Base-by-base conservation (phyloP, 1,140 invertebrate species). In the Drosophila takahashii region DNA sequence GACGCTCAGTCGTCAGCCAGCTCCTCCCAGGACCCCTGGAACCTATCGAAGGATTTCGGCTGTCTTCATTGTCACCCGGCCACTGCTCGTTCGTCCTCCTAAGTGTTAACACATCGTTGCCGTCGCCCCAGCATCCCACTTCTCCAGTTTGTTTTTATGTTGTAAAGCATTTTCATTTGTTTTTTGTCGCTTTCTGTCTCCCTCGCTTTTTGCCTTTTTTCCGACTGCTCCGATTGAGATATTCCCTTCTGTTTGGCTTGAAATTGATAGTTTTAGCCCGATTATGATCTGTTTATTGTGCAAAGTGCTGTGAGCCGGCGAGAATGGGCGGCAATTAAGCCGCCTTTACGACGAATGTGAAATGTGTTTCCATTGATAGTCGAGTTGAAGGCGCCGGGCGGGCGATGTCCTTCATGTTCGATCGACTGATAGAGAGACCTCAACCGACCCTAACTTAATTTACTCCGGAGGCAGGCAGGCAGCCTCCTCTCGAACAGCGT, bases 241-340 rank as follows among this genome's bases (percentile, higher is more conserved):
- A 29, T 53, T 44, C 32, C 47, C 32, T 53, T 59, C 69, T 79
- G 41, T 80, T 76, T 81, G 65, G 65, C 54, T 69, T 56, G 50
- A 81, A 81, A 81, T 81, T 81, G 79, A 81, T 81, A 81, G 79
- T 84, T 84, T 79, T 59, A 79, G 71, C 79, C 71, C 76, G 80
- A 84, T 84, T 84, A 84, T 84, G 77, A 84, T 84, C 80, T 84
- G 80, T 84, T 84, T 84, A 84, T 79, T 84, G 71, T 76, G 76
- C 75, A 70, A 67, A 77, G 67, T 62, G 73, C 74, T 74, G 72
- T 66, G 52, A 75, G 58, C 65, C 59, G 51, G 29, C 27, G 61
- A 79, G 51, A n/a, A n/a, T 74, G 69, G 72, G 60, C 47, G 61
- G 71, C 79, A 81, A 74, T 81, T 81, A 83, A 74, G 76, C 65